A percentile compares a stretch with the other conserved stretches of the same genome.
These are phyloP conservation scores for Corythucha ciliata DNA, from an alignment of 2,888 invertebrate genomes.

Conservation along the genomic window DNA sequence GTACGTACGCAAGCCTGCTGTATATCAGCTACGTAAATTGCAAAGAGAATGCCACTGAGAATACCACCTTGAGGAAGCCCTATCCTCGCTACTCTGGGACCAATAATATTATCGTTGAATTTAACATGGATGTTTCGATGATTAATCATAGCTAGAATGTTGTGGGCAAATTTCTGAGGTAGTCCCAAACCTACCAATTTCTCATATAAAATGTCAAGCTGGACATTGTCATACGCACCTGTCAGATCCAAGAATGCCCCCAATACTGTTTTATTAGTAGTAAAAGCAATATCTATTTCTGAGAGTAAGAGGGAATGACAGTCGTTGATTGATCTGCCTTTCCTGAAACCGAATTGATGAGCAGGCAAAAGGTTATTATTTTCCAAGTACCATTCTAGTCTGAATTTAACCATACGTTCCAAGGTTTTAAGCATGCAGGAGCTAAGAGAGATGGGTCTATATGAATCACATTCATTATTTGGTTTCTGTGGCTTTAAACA, in stretches of 20 bases:
- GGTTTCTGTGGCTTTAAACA: too few species aligned
- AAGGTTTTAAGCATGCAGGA: background rate
- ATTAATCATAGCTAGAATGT: background rate
- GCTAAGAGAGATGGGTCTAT: too few species aligned
- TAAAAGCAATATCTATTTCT: background rate
- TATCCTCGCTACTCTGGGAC: background rate
- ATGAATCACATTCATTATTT: too few species aligned
- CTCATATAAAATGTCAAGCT: background rate
- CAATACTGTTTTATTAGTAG: background rate
- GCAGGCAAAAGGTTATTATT: background rate
- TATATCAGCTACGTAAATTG: background rate
- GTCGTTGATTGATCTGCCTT: background rate
- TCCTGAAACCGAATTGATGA: background rate
- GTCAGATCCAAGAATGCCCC: background rate
- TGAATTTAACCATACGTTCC: background rate
- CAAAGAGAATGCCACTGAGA: background rate
- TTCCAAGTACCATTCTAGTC: background rate
- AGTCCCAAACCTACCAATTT: too few species aligned
- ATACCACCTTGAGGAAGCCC: slow-evolving; percentile 2
- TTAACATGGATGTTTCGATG: slow-evolving; percentile 2
- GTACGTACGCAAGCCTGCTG: background rate
- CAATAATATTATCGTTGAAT: background rate
- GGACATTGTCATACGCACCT: slow-evolving; percentile 4
- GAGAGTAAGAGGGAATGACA: background rate
- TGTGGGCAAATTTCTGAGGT: background rate